Evolutionary conservation across 2,888 invertebrate genomes (phyloP).

Genomic region (Willowsia nigromaculata): DNA sequence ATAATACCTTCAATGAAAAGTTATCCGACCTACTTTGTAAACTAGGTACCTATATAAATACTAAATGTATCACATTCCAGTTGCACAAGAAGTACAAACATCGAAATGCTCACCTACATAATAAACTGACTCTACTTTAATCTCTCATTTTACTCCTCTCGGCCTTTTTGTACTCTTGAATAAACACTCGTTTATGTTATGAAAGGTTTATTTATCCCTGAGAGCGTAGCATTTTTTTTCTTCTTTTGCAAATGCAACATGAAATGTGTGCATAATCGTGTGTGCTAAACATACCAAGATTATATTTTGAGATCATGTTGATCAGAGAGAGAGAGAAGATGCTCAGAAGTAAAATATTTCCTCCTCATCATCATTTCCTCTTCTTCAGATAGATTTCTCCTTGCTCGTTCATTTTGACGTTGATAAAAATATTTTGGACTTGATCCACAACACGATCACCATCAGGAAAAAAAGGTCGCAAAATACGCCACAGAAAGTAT

Average conservation of each 20-base stretch:
- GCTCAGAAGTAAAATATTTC: not conserved
- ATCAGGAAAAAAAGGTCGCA: constrained; percentile 37
- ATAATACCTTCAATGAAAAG: no score
- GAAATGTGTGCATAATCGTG: constrained; percentile 64
- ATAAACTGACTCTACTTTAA: not conserved
- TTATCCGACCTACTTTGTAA: no score
- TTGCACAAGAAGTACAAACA: not conserved
- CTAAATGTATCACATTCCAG: not conserved
- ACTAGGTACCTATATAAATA: not conserved
- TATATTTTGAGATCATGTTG: constrained; percentile 12
- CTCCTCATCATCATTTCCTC: constrained; percentile 3
- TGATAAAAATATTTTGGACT: constrained; percentile 72
- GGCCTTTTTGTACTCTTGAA: not conserved
- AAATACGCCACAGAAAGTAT: constrained; percentile 16
- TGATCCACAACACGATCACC: constrained; percentile 65
- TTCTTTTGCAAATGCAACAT: not conserved
- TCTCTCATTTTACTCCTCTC: not conserved
- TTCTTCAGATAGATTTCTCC: not conserved
- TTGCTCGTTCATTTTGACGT: constrained; percentile 52
- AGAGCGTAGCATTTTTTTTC: not conserved
- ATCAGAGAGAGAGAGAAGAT: constrained; percentile 3
- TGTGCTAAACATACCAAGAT: not conserved
- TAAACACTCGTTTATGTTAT: not conserved
- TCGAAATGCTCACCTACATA: not conserved
- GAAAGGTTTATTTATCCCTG: not conserved